Percentiles rank a stretch among this genome's conserved stretches.
These are phyloP conservation scores for Thinocorus orbignyianus DNA, from an alignment of 2,113 vertebrate species.

Conservation along the genomic window DNA sequence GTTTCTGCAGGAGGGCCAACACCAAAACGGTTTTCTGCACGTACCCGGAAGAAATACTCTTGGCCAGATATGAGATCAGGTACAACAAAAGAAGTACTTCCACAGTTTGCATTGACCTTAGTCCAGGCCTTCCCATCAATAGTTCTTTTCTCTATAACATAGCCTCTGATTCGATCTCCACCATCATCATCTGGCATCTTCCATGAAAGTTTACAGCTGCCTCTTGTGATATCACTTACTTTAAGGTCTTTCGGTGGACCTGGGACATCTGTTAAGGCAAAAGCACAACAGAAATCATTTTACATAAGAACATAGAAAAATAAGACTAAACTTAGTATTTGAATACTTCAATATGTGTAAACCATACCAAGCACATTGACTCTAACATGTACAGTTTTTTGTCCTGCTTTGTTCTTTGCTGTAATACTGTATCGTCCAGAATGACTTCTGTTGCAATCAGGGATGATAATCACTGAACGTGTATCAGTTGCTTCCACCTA, in stretches of 20 bases:
- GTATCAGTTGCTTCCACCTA: constrained; percentile 88
- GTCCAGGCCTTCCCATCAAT: constrained; percentile 95
- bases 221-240: constrained; percentile 91
- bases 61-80: constrained; percentile 89
- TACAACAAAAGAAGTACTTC: constrained; percentile 87
- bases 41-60: constrained; percentile 93
- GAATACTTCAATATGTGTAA: background rate
- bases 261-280: constrained; percentile 83
- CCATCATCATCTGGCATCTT: constrained; percentile 93
- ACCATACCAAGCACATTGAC: constrained; percentile 91
- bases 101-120: constrained; percentile 91
- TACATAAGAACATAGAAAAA: background rate
- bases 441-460: constrained; percentile 86
- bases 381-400: constrained; percentile 88
- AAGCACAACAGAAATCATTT: constrained; percentile 5
- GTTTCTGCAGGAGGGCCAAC: constrained; percentile 84
- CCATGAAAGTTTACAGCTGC: constrained; percentile 93
- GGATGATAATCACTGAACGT: constrained; percentile 83
- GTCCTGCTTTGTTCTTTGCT: constrained; percentile 91
- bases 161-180: constrained; percentile 93
- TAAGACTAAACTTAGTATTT: background rate
- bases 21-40: constrained; percentile 93
- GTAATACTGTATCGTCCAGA: constrained; percentile 92
- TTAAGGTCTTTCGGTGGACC: constrained; percentile 92
- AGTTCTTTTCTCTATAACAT: constrained; percentile 93